A percentile compares a stretch with the other conserved stretches of the same genome.
Conservation (phyloP, 1,140 invertebrate genomes). For the Drosophila ananassae region DNA sequence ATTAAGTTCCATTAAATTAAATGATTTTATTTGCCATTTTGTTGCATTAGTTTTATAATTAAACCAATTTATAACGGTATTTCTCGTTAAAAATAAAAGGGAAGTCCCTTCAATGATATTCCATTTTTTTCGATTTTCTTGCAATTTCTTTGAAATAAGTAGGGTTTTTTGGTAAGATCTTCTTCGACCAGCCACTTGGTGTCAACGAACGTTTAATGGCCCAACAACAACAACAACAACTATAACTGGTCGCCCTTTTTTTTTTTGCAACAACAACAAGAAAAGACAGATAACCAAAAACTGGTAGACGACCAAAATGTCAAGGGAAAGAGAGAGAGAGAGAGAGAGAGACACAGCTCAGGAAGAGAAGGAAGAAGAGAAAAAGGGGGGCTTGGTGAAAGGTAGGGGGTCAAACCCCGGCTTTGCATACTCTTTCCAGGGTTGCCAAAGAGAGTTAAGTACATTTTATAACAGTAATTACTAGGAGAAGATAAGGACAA, state of each 20-base stretch:
- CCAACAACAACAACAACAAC: slow-evolving; percentile 30
- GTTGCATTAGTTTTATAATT: neutral
- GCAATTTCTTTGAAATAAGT: slow-evolving; percentile 16
- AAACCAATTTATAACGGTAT: neutral
- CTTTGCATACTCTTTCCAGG: slow-evolving; percentile 5
- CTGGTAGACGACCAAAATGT: slow-evolving; percentile 42
- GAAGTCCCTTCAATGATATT: neutral
- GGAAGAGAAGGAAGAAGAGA: neutral
- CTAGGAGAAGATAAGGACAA: too few species aligned
- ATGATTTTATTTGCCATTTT: too few species aligned
- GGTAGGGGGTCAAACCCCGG: slow-evolving; percentile 9
- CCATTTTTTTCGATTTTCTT: neutral
- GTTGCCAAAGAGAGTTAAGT: neutral
- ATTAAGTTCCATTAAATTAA: too few species aligned
- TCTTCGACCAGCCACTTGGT: slow-evolving; percentile 2
- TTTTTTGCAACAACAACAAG: slow-evolving; percentile 1
- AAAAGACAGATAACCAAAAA: slow-evolving; percentile 24
- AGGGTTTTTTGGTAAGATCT: slow-evolving; percentile 11
- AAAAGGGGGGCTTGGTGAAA: slow-evolving; percentile 5
- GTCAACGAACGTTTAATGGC: slow-evolving; percentile 58
- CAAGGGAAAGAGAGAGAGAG: slow-evolving; percentile 31
- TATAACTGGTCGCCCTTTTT: neutral
- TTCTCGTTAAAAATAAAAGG: too few species aligned
- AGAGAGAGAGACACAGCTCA: too few species aligned
- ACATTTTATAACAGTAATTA: neutral